These are phyloP conservation scores for Pantherophis guttatus DNA, from an alignment of 2,113 vertebrate genomes.

Conservation along the genomic window DNA sequence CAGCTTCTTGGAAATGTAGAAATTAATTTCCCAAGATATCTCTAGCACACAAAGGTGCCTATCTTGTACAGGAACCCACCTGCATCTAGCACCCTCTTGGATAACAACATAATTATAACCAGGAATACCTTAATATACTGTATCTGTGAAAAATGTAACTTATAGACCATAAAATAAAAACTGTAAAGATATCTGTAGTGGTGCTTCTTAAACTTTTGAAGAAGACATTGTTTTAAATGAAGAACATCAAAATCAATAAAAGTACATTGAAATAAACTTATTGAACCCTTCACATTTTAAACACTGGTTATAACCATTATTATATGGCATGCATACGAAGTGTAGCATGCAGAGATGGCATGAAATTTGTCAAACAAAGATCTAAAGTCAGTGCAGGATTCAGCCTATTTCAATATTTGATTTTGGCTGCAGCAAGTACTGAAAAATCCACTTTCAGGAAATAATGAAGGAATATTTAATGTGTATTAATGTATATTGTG, in stretches of 20 bases:
- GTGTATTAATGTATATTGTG: conserved; percentile 35
- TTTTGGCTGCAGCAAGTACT: not conserved
- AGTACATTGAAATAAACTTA: not conserved
- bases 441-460: not conserved
- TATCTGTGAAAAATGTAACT: not conserved
- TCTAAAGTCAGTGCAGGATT: not conserved
- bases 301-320: not conserved
- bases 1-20: not conserved
- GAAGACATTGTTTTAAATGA: not conserved
- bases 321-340: not conserved
- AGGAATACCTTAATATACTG: not conserved
- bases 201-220: not conserved
- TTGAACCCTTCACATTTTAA: not conserved
- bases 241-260: not conserved
- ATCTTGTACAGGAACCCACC: not conserved
- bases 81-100: not conserved
- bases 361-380: not conserved
- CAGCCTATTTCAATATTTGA: not conserved
- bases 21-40: not conserved
- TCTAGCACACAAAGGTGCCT: not conserved
- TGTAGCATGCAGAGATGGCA: not conserved
- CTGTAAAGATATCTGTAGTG: not conserved
- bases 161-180: not conserved
- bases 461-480: conserved; percentile 26
- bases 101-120: not conserved